Percentiles rank a stretch among this genome's conserved stretches.
These are phyloP conservation scores for Pachycephala philippinensis DNA, from an alignment of 2,113 vertebrate genomes.

Conservation along the genomic window DNA sequence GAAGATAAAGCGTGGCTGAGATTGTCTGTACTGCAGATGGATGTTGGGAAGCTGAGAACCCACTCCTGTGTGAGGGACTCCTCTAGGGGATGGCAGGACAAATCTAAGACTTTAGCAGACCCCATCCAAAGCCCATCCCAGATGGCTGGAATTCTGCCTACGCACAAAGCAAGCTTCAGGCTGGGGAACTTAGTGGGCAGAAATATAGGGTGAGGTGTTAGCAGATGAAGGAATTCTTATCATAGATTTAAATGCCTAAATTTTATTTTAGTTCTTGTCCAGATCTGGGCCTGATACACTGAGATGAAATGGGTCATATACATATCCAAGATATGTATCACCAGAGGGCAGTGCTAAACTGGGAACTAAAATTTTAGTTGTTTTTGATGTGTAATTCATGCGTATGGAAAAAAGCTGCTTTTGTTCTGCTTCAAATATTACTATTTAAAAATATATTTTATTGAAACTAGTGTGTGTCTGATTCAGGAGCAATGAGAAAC, in stretches of 20 bases:
- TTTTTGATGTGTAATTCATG: slow-evolving; percentile 3
- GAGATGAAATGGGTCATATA: not conserved
- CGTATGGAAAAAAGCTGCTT: not conserved
- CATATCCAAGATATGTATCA: slow-evolving; percentile 10
- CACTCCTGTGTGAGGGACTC: not conserved
- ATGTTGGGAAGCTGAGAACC: not conserved
- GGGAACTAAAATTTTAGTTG: slow-evolving; percentile 48
- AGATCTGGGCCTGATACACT: not conserved
- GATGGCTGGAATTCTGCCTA: not conserved
- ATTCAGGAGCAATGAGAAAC: not conserved
- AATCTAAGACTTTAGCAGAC: not conserved
- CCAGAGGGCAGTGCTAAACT: slow-evolving; percentile 61
- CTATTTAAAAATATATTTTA: not conserved
- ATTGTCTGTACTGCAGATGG: not conserved
- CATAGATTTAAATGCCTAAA: not conserved
- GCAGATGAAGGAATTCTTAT: not conserved
- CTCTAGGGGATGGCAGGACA: not conserved
- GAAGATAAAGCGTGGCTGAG: not conserved
- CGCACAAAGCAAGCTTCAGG: not conserved
- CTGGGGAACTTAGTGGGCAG: not conserved
- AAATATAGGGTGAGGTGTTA: not conserved
- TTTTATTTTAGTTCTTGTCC: not conserved
- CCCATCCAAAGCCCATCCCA: not conserved
- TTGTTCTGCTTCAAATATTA: not conserved
- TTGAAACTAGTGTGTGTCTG: not conserved